Evolutionary conservation across 2,888 invertebrate species (phyloP).

Genomic region (Hedychridium roseum): DNA sequence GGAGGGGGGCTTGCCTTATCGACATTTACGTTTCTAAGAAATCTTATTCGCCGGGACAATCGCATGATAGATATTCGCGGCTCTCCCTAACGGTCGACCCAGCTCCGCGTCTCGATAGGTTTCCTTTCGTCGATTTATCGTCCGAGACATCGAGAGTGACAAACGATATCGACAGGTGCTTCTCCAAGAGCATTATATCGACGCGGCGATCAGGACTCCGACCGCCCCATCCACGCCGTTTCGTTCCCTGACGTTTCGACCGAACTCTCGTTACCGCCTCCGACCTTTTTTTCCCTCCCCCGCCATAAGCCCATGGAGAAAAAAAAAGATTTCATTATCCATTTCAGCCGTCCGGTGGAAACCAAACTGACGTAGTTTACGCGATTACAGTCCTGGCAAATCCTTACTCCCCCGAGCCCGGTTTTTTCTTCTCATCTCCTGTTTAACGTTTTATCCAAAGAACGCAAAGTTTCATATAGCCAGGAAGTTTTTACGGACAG

Average conservation of each 20-base stretch:
- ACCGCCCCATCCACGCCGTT: constrained; percentile 10
- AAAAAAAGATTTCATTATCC: no score
- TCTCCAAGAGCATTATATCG: constrained; percentile 19
- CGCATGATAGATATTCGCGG: constrained; percentile 22
- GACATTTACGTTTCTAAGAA: constrained; percentile 16
- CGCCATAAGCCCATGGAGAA: no score
- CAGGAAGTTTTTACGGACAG: no score
- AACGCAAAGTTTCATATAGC: no score
- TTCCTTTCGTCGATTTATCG: constrained; percentile 35
- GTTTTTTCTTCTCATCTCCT: no score
- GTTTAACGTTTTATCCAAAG: no score
- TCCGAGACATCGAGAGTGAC: constrained; percentile 27
- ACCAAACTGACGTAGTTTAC: no score
- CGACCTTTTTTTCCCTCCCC: neutral
- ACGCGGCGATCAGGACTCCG: constrained; percentile 12
- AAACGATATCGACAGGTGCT: constrained; percentile 36
- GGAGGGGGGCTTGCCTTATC: no score
- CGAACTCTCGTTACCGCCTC: constrained; percentile 13
- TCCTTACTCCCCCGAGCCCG: no score
- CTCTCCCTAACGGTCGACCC: constrained; percentile 4
- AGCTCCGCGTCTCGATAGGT: constrained; percentile 12
- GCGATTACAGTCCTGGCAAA: no score
- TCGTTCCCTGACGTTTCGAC: constrained; percentile 2
- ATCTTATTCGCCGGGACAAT: constrained; percentile 17
- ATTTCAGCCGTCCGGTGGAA: no score